phyloP scores from a whole-genome alignment of 2,797 vertebrate genomes.

The Hydrolagus colliei region DNA sequence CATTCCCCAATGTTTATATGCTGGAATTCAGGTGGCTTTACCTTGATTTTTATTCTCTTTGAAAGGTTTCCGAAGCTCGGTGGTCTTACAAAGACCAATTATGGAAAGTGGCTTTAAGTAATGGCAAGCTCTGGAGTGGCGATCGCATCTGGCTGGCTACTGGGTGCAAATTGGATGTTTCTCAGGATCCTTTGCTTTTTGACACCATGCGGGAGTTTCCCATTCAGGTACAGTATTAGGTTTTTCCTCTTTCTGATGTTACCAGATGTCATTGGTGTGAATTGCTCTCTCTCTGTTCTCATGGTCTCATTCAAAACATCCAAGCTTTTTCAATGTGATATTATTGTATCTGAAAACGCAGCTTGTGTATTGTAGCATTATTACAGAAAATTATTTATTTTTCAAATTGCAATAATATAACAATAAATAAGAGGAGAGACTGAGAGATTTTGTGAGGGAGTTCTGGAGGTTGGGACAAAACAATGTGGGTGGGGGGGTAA shows the following conservation, averaged over 20 bases:
- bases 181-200: constrained; percentile 58
- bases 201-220: constrained; percentile 58
- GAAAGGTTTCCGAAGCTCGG: constrained; percentile 55
- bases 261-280: not conserved
- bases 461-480: no score
- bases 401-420: no score
- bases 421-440: no score
- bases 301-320: not conserved
- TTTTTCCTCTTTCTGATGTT: not conserved
- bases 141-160: constrained; percentile 67
- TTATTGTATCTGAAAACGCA: not conserved
- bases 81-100: constrained; percentile 61
- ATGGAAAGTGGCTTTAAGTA: constrained; percentile 54
- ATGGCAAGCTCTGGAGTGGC: constrained; percentile 51
- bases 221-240: constrained; percentile 47
- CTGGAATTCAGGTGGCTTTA: no score
- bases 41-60: not conserved
- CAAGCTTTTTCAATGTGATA: not conserved
- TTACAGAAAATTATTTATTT: not conserved
- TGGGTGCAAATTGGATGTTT: constrained; percentile 62
- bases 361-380: not conserved
- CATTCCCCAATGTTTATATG: no score
- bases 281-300: not conserved
- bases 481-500: no score
- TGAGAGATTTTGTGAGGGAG: no score